Evolutionary conservation across 2,888 invertebrate species (phyloP).

Genomic region (Phorcus lineatus): DNA sequence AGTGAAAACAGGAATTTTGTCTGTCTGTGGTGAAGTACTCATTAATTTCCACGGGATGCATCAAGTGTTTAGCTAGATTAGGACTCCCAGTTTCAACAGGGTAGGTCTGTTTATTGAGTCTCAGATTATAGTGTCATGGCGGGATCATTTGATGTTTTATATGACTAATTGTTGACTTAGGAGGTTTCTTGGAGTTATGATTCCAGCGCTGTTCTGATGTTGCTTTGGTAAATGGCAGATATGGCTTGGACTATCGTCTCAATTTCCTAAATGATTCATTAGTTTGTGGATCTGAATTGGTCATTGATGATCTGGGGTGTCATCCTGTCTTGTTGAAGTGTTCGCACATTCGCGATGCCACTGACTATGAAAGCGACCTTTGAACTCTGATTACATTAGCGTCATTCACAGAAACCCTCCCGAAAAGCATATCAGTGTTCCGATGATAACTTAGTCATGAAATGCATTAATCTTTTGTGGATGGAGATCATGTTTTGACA

Average conservation of each 20-base stretch:
- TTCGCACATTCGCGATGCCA: background rate
- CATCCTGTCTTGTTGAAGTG: background rate
- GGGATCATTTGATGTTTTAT: background rate
- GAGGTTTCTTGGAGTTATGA: background rate
- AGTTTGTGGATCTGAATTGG: background rate
- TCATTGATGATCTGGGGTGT: background rate
- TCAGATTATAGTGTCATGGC: no score
- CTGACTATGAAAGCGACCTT: background rate
- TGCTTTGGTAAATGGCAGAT: background rate
- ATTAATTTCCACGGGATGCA: no score
- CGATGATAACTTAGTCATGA: conserved; percentile 10
- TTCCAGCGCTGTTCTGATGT: background rate
- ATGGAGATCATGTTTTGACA: conserved; percentile 7
- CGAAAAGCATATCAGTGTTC: background rate
- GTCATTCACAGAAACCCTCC: background rate
- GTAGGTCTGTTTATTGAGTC: no score
- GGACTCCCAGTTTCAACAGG: no score
- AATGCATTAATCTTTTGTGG: conserved; percentile 8
- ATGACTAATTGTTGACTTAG: background rate
- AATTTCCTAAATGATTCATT: conserved; percentile 12
- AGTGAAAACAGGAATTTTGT: no score
- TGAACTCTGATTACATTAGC: background rate
- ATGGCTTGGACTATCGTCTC: background rate
- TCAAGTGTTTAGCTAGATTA: no score
- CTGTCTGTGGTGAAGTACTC: no score